phyloP scores from a whole-genome alignment of 2,888 invertebrate species.

The Pyrrhia umbra region DNA sequence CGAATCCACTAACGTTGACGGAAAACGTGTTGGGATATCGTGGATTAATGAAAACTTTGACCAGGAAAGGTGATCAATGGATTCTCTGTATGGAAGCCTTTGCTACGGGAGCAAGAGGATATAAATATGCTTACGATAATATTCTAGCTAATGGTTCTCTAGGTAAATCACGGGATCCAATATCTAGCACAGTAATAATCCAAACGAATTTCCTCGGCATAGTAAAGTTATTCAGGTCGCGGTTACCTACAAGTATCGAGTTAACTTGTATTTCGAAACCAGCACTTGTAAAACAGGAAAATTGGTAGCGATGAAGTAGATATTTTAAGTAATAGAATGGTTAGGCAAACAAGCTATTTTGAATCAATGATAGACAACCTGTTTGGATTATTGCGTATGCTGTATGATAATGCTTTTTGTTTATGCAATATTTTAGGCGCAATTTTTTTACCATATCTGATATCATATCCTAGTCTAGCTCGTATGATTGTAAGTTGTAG shows the following conservation, averaged over 20 bases:
- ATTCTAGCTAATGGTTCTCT: too few relatives aligned
- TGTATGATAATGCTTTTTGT: background rate
- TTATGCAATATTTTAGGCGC: background rate
- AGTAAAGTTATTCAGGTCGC: slow-evolving; percentile 44
- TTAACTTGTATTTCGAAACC: slow-evolving; percentile 31
- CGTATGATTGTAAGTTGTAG: too few relatives aligned
- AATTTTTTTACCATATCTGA: background rate
- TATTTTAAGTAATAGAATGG: slow-evolving; percentile 30
- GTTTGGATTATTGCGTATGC: slow-evolving; percentile 16
- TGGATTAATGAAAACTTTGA: too few relatives aligned
- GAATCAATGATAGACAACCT: slow-evolving; percentile 13
- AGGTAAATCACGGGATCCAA: background rate
- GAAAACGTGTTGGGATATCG: too few relatives aligned
- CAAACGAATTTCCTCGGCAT: slow-evolving; percentile 10
- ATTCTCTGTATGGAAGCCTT: background rate
- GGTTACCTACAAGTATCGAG: slow-evolving; percentile 22
- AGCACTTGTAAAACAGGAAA: slow-evolving; percentile 51
- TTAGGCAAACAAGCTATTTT: slow-evolving; percentile 11
- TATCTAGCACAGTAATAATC: background rate
- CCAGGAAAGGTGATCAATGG: too few relatives aligned
- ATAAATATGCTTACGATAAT: too few relatives aligned
- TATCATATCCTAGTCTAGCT: too few relatives aligned
- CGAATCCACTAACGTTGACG: too few relatives aligned
- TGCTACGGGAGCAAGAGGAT: too few relatives aligned
- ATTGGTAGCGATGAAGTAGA: slow-evolving; percentile 28